Conservation (phyloP, 2,113 vertebrate genomes). For the Syrrhaptes paradoxus region DNA sequence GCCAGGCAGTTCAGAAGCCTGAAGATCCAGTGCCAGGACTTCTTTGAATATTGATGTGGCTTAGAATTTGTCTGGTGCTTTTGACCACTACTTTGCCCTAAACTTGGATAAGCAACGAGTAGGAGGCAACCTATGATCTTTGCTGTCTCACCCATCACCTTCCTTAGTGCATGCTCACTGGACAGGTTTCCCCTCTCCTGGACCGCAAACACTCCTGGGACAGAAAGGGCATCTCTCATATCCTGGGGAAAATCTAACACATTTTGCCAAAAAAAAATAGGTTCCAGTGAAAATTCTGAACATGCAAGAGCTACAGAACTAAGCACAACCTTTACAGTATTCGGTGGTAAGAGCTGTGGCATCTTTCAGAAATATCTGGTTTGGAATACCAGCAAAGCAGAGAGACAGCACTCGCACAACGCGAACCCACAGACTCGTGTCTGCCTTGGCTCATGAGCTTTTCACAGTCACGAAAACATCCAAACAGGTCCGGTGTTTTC, state of each 20-base stretch:
- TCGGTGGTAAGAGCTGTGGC: not conserved
- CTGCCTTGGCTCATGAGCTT: not conserved
- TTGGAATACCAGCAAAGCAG: not conserved
- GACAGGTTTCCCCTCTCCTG: not conserved
- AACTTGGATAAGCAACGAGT: not conserved
- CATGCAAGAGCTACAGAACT: not conserved
- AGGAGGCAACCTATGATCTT: not conserved
- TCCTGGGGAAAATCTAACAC: not conserved
- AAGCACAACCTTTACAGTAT: not conserved
- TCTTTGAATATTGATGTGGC: not conserved
- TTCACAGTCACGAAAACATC: not conserved
- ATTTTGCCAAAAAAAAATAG: not conserved
- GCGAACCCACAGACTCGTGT: not conserved
- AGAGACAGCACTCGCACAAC: not conserved
- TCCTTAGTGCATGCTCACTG: not conserved
- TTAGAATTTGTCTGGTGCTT: not conserved
- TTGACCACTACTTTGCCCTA: not conserved
- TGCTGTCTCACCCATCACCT: not conserved
- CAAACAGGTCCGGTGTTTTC: not conserved
- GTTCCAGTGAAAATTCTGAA: not conserved
- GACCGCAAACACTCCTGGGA: not conserved
- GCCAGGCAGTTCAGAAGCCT: not conserved
- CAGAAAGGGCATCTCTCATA: not conserved
- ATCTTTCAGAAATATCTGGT: not conserved
- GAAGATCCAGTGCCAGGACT: not conserved